phyloP scores from a whole-genome alignment of 2,797 vertebrate species.

The Tinamus major region DNA sequence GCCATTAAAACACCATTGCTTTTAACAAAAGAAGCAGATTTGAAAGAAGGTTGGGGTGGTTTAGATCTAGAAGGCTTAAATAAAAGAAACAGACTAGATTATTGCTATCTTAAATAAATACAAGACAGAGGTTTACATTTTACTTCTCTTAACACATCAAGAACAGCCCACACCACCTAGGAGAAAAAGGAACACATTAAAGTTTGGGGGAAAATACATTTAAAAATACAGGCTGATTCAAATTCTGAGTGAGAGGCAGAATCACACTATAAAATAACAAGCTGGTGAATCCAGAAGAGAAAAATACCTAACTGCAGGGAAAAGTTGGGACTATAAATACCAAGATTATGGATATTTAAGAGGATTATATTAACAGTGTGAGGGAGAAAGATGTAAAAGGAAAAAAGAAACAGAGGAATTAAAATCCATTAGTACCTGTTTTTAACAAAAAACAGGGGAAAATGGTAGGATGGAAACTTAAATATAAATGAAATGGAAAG shows the following conservation, averaged over 20 bases:
- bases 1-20: background rate
- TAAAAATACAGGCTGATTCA: slow-evolving; percentile 3
- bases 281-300: background rate
- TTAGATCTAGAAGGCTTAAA: background rate
- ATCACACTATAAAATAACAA: background rate
- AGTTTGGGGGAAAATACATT: background rate
- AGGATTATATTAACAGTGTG: background rate
- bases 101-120: background rate
- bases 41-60: background rate
- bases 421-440: background rate
- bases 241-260: slow-evolving; percentile 14
- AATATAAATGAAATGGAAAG: background rate
- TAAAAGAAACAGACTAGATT: slow-evolving; percentile 7
- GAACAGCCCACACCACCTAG: background rate
- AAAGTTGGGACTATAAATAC: background rate
- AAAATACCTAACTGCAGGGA: background rate
- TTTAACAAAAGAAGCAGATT: slow-evolving; percentile 4
- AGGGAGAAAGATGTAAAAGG: background rate
- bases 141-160: slow-evolving; percentile 17
- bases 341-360: background rate
- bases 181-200: background rate
- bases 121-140: background rate
- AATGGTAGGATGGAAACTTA: background rate
- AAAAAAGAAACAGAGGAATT: background rate
- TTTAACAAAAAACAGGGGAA: background rate